Conservation (phyloP, 2,113 vertebrate genomes). For the Zootoca vivipara region DNA sequence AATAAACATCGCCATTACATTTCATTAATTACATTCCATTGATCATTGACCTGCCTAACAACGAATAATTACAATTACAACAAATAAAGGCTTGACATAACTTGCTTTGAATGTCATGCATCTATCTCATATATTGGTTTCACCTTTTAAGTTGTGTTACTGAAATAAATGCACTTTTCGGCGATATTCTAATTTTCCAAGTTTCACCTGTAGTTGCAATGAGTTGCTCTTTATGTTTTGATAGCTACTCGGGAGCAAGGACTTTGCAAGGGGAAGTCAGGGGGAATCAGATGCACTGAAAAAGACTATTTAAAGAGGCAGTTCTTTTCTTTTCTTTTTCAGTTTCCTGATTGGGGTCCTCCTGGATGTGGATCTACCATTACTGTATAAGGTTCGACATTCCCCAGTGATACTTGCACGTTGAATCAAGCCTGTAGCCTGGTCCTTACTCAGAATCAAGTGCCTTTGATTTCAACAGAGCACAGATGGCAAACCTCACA, state of each 20-base stretch:
- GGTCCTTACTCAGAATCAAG: slow-evolving; percentile 7
- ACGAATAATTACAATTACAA: no score
- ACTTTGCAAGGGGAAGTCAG: neutral
- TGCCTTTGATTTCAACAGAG: neutral
- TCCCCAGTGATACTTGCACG: neutral
- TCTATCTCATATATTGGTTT: no score
- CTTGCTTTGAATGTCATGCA: no score
- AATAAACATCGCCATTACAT: no score
- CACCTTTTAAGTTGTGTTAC: no score
- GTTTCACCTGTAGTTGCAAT: no score
- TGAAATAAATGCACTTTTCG: no score
- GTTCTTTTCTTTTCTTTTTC: neutral
- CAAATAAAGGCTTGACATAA: no score
- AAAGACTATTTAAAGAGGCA: neutral
- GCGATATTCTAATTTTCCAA: no score
- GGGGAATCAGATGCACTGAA: neutral
- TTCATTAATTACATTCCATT: no score
- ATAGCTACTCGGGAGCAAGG: neutral
- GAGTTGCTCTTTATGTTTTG: neutral
- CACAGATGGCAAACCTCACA: neutral
- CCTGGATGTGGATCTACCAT: neutral
- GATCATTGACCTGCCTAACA: no score
- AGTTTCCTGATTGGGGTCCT: neutral
- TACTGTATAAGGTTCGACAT: neutral
- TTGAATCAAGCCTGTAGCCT: neutral